A percentile compares a stretch with the other conserved stretches of the same genome.
Evolutionary conservation across 2,113 vertebrate species (phyloP).

Genomic region (Anhinga rufa): DNA sequence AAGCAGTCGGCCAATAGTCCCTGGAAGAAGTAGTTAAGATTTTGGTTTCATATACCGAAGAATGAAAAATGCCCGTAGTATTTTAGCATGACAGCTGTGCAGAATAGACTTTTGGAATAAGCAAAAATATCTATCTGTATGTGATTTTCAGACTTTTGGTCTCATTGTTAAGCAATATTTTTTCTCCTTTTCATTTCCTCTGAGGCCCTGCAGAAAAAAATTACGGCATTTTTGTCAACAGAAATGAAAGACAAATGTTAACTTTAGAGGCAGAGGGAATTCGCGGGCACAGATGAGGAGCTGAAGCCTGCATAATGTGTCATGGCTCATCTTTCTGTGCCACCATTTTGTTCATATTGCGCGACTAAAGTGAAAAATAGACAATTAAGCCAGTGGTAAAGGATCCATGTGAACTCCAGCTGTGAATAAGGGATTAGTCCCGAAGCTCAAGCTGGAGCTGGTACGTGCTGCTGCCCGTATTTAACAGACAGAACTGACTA

Average conservation of each 20-base stretch:
- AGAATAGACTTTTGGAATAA: background rate
- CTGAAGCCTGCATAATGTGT: background rate
- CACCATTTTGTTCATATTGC: background rate
- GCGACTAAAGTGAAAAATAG: background rate
- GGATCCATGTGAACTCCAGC: background rate
- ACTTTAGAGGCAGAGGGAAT: slow-evolving; percentile 1
- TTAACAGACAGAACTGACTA: background rate
- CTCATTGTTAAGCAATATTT: background rate
- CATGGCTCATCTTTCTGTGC: background rate
- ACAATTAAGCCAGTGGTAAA: background rate
- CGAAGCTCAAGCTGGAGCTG: background rate
- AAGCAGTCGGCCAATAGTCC: background rate
- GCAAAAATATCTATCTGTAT: background rate
- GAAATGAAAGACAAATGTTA: slow-evolving; percentile 6
- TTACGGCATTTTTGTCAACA: background rate
- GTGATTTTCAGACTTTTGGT: background rate
- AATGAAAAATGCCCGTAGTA: background rate
- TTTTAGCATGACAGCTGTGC: background rate
- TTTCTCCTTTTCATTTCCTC: slow-evolving; percentile 8
- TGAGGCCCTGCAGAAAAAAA: slow-evolving; percentile 2
- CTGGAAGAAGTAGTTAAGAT: background rate
- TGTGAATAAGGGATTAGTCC: background rate
- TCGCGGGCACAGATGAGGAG: background rate
- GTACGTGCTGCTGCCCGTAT: background rate
- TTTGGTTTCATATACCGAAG: background rate